Percentiles rank a stretch among this genome's conserved stretches.
phyloP scores from a whole-genome alignment of 2,113 vertebrate genomes.

The Tachycineta bicolor region DNA sequence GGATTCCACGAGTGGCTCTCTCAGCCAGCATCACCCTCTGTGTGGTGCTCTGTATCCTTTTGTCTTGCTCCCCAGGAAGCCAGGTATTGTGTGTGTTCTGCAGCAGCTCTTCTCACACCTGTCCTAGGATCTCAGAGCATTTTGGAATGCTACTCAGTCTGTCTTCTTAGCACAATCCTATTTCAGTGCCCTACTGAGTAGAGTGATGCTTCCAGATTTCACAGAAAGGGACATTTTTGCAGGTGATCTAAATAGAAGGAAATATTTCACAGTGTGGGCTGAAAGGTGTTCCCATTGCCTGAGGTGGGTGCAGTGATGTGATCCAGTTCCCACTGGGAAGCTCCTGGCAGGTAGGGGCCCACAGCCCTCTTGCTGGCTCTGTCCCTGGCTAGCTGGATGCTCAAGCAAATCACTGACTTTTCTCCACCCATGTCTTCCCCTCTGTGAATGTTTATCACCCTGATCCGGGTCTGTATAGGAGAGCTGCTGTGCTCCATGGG shows the following conservation, averaged over 20 bases:
- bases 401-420: not conserved
- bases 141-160: not conserved
- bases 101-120: not conserved
- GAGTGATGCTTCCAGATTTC: not conserved
- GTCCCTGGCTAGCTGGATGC: not conserved
- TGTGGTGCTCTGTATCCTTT: slow-evolving; percentile 91
- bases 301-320: rapidly evolving
- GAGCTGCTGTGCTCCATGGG: not conserved
- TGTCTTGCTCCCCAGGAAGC: not conserved
- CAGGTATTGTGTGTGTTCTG: not conserved
- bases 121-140: not conserved
- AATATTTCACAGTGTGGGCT: not conserved
- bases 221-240: not conserved
- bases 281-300: not conserved
- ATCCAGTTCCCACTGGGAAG: not conserved
- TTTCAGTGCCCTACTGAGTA: not conserved
- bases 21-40: slow-evolving; percentile 84
- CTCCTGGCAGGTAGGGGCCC: not conserved
- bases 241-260: not conserved
- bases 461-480: rapidly evolving
- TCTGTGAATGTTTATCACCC: not conserved
- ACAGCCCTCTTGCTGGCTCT: not conserved
- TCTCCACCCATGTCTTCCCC: not conserved
- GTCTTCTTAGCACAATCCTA: not conserved
- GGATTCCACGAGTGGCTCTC: slow-evolving; percentile 81